Conservation (phyloP, 2,888 invertebrate genomes). For the Ophioninae sp. region DNA sequence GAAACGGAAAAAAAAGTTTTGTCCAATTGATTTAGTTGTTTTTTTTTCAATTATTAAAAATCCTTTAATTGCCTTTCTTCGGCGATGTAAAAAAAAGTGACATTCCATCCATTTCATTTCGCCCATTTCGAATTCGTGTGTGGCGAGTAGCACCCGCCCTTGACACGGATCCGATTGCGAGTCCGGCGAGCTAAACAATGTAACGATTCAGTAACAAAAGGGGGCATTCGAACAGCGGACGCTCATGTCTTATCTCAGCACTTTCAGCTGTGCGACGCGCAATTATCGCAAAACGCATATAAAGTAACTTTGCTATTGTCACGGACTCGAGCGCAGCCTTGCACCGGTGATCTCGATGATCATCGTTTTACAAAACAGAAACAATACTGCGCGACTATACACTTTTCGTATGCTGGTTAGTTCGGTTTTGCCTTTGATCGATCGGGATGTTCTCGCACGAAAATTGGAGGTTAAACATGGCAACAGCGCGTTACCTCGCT, state of each 20-base stretch:
- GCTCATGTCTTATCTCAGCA: neutral
- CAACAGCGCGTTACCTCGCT: no score
- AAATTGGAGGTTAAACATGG: no score
- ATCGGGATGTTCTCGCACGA: neutral
- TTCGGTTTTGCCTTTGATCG: no score
- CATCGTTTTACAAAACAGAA: neutral
- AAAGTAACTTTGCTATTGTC: conserved; percentile 16
- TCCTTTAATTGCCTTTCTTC: no score
- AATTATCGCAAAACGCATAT: neutral
- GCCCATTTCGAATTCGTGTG: neutral
- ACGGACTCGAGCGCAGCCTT: conserved; percentile 21
- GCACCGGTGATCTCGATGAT: conserved; percentile 15
- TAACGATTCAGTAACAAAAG: neutral
- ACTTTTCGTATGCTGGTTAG: no score
- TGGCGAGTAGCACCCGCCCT: neutral
- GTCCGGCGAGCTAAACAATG: neutral
- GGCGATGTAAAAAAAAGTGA: no score
- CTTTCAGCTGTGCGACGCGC: neutral
- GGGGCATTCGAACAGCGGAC: neutral
- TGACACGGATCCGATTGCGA: neutral
- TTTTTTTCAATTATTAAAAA: no score
- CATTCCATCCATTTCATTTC: neutral
- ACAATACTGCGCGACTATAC: no score
- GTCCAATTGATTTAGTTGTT: no score
- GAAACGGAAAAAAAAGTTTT: no score